phyloP scores from a whole-genome alignment of 2,888 invertebrate genomes.

The Lapara coniferarum region DNA sequence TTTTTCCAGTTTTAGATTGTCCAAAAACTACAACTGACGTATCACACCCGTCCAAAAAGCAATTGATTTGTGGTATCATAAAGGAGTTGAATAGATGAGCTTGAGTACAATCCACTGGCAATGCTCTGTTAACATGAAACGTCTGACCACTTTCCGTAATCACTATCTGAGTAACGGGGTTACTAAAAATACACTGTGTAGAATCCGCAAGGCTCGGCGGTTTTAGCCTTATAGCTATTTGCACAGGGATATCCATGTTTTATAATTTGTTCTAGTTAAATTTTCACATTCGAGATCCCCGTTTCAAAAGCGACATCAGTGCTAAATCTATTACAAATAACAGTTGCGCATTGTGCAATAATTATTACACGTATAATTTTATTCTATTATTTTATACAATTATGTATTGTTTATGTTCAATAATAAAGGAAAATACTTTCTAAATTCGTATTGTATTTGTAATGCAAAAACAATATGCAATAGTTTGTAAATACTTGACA shows the following conservation, averaged over 20 bases:
- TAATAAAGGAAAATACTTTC: too few species aligned
- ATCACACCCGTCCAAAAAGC: conserved; percentile 89
- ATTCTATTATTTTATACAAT: too few species aligned
- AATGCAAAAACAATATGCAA: too few species aligned
- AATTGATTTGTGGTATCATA: conserved; percentile 86
- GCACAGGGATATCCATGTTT: conserved; percentile 88
- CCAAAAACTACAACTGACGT: conserved; percentile 89
- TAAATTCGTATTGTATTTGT: too few species aligned
- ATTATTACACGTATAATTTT: background rate
- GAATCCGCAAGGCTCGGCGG: conserved; percentile 83
- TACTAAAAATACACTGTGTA: conserved; percentile 83
- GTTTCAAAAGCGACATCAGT: background rate
- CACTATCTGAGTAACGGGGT: conserved; percentile 83
- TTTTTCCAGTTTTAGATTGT: conserved; percentile 87
- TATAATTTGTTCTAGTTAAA: background rate
- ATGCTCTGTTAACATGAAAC: conserved; percentile 78
- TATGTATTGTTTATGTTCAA: too few species aligned
- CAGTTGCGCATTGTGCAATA: background rate
- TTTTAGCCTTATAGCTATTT: conserved; percentile 87
- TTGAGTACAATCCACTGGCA: conserved; percentile 85
- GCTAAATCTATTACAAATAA: background rate
- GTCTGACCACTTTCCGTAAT: conserved; percentile 85
- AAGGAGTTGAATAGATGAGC: conserved; percentile 85
- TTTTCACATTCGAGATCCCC: background rate
- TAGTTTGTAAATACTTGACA: too few species aligned